These are phyloP conservation scores for Caretta caretta DNA, from an alignment of 2,113 vertebrate genomes.

Conservation along the genomic window DNA sequence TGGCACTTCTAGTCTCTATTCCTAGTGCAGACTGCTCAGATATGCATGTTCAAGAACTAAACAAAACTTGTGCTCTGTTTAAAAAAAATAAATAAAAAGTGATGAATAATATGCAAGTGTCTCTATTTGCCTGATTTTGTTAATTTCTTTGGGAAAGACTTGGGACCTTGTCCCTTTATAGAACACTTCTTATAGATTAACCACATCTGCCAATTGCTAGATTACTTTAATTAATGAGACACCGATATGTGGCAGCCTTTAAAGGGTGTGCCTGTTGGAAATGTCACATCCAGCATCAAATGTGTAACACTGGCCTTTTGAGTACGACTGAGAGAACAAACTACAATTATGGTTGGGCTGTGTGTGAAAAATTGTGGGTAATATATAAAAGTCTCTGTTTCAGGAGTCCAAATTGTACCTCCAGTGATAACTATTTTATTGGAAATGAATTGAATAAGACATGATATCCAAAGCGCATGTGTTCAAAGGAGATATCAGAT, in stretches of 20 bases:
- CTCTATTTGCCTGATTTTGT: background rate
- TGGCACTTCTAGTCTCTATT: background rate
- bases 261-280: background rate
- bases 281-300: fast-evolving
- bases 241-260: background rate
- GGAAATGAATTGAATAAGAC: background rate
- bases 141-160: background rate
- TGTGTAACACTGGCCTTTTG: background rate
- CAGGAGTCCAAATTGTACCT: slow-evolving; percentile 3
- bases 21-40: background rate
- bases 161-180: background rate
- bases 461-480: background rate
- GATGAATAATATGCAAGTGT: background rate
- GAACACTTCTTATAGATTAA: background rate
- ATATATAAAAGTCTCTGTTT: background rate
- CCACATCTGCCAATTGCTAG: fast-evolving
- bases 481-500: background rate
- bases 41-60: fast-evolving
- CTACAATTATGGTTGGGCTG: fast-evolving
- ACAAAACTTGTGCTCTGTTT: background rate
- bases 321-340: background rate
- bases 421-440: background rate
- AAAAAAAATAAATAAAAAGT: background rate
- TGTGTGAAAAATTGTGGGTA: background rate
- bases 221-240: background rate